Conservation (phyloP, 2,797 vertebrate genomes). For the Australoheros facetus region DNA sequence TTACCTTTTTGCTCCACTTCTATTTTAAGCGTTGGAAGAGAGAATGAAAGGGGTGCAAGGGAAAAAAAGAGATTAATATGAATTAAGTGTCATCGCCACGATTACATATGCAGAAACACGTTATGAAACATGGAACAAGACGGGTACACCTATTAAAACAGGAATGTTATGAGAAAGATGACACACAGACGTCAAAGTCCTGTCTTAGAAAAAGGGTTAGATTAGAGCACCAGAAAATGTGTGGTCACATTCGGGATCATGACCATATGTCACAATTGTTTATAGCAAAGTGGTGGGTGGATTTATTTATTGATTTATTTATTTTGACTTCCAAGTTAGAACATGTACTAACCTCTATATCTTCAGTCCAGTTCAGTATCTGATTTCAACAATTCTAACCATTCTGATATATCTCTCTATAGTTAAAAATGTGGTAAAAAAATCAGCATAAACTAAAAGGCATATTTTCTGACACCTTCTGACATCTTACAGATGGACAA, state of each 20-base stretch:
- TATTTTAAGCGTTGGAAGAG: constrained; percentile 99
- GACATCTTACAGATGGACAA: neutral
- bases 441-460: neutral
- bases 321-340: neutral
- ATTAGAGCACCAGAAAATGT: constrained; percentile 78
- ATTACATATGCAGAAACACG: constrained; percentile 92
- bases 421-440: neutral
- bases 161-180: constrained; percentile 68
- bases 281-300: constrained; percentile 52
- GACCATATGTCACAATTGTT: constrained; percentile 9
- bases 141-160: constrained; percentile 86
- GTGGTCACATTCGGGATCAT: constrained; percentile 24
- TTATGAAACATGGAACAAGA: constrained; percentile 91
- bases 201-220: constrained; percentile 82
- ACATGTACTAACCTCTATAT: neutral
- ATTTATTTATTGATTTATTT: constrained; percentile 17
- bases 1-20: constrained; percentile 99
- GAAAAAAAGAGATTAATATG: constrained; percentile 98
- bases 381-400: neutral
- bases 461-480: neutral
- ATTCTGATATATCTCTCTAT: neutral
- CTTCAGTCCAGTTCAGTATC: neutral
- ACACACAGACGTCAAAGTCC: constrained; percentile 80
- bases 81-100: constrained; percentile 95
- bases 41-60: constrained; percentile 97